A percentile compares a stretch with the other conserved stretches of the same genome.
These are phyloP conservation scores for Alligator mississippiensis DNA, from an alignment of 2,113 vertebrate species.

Conservation along the genomic window DNA sequence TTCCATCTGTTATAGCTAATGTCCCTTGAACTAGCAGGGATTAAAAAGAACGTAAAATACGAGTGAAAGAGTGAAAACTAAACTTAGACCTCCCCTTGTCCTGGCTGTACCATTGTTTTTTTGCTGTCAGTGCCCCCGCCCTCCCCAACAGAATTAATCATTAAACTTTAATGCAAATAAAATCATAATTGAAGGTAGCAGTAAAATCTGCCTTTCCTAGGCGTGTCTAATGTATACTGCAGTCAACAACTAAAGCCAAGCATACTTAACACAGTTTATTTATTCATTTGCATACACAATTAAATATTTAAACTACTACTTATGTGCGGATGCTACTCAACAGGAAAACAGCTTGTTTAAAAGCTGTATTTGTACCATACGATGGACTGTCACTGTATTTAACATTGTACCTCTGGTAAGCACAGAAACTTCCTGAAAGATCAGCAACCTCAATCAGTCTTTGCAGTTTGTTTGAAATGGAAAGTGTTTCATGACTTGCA, in stretches of 20 bases:
- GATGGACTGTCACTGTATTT: background rate
- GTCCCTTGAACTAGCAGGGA: too few relatives aligned
- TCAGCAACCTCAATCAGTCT: background rate
- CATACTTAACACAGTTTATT: background rate
- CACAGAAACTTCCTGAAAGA: background rate
- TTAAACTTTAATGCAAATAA: background rate
- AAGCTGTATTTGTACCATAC: background rate
- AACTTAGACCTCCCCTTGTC: background rate
- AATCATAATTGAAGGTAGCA: background rate
- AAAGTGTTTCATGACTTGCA: background rate
- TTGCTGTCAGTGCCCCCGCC: too few relatives aligned
- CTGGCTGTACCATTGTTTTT: background rate
- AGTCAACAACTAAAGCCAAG: background rate
- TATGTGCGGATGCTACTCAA: background rate
- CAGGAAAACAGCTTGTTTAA: background rate
- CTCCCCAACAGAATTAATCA: background rate
- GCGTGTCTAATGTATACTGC: background rate
- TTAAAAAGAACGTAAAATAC: background rate
- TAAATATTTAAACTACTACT: background rate
- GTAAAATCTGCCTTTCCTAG: background rate
- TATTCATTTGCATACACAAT: background rate
- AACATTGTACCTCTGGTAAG: background rate
- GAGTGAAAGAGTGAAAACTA: background rate
- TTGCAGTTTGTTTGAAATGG: background rate
- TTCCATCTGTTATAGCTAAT: background rate